phyloP scores from a whole-genome alignment of 1,140 invertebrate species.

The Drosophila gunungcola region DNA sequence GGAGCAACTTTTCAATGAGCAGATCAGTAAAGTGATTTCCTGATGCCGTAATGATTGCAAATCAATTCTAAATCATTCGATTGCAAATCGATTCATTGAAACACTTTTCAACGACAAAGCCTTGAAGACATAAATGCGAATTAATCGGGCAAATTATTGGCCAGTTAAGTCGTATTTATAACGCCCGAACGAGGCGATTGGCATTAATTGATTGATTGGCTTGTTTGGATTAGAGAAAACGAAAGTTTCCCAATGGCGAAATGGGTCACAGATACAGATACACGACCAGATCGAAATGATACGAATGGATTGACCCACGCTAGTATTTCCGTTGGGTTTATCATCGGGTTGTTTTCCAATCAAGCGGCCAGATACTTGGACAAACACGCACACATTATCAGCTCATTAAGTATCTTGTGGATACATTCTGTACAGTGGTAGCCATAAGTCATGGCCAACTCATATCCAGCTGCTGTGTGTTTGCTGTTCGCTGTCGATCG shows the following conservation, averaged over 20 bases:
- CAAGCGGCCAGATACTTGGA: slow-evolving; percentile 34
- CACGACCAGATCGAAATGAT: slow-evolving; percentile 37
- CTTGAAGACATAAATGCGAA: slow-evolving; percentile 60
- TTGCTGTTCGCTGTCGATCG: slow-evolving; percentile 42
- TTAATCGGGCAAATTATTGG: slow-evolving; percentile 72
- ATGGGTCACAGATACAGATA: slow-evolving; percentile 62
- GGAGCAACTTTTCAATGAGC: slow-evolving; percentile 46
- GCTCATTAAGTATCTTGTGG: slow-evolving; percentile 67
- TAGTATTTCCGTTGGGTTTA: slow-evolving; percentile 41
- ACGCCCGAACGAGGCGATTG: slow-evolving; percentile 46
- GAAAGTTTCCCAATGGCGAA: slow-evolving; percentile 62
- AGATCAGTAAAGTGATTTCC: slow-evolving; percentile 23
- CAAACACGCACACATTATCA: slow-evolving; percentile 66
- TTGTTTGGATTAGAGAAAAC: slow-evolving; percentile 77
- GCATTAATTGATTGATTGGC: slow-evolving; percentile 77
- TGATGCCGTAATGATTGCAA: slow-evolving; percentile 63
- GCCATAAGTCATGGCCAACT: slow-evolving; percentile 39
- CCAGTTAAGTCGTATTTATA: slow-evolving; percentile 51
- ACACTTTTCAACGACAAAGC: slow-evolving; percentile 39
- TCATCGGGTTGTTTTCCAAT: slow-evolving; percentile 52
- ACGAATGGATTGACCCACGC: slow-evolving; percentile 42
- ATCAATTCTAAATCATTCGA: slow-evolving; percentile 70
- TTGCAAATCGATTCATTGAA: slow-evolving; percentile 54
- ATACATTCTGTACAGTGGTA: slow-evolving; percentile 42
- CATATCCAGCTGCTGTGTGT: slow-evolving; percentile 43